Conservation (phyloP, 2,888 invertebrate genomes). For the Trachelus iudaicus region DNA sequence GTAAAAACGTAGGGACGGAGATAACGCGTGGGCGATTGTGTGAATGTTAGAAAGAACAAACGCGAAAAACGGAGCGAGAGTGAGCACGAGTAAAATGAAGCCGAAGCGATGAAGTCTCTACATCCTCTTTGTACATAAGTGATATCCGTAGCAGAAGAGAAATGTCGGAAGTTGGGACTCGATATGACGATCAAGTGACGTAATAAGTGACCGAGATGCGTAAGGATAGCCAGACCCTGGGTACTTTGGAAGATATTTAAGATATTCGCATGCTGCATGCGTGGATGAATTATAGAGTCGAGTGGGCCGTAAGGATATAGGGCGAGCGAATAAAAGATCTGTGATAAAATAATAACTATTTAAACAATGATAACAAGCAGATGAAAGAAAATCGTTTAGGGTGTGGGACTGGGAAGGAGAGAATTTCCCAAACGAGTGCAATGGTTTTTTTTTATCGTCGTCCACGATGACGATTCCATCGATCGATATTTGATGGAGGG, state of each 20-base stretch:
- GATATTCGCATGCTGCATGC: neutral
- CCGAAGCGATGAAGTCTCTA: neutral
- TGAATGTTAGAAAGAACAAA: neutral
- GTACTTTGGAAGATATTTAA: neutral
- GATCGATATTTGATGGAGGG: neutral
- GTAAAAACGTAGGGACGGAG: slow-evolving; percentile 38
- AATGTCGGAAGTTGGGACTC: neutral
- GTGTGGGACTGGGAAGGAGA: slow-evolving; percentile 11
- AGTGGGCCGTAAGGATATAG: slow-evolving; percentile 30
- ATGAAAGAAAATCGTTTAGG: slow-evolving; percentile 26
- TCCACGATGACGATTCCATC: neutral
- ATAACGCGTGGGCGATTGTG: slow-evolving; percentile 21
- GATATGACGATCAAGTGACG: neutral
- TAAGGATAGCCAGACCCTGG: neutral
- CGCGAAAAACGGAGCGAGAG: neutral
- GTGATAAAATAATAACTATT: slow-evolving; percentile 60
- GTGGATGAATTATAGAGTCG: slow-evolving; percentile 13
- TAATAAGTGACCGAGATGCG: neutral
- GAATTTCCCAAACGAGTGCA: slow-evolving; percentile 5
- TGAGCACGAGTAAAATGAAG: neutral
- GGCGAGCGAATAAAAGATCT: slow-evolving; percentile 67
- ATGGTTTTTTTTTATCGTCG: neutral
- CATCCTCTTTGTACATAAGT: neutral
- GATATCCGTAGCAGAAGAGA: neutral
- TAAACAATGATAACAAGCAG: slow-evolving; percentile 39